A percentile compares a stretch with the other conserved stretches of the same genome.
Conservation (phyloP, 2,888 invertebrate species). For the Dromius quadrimaculatus region DNA sequence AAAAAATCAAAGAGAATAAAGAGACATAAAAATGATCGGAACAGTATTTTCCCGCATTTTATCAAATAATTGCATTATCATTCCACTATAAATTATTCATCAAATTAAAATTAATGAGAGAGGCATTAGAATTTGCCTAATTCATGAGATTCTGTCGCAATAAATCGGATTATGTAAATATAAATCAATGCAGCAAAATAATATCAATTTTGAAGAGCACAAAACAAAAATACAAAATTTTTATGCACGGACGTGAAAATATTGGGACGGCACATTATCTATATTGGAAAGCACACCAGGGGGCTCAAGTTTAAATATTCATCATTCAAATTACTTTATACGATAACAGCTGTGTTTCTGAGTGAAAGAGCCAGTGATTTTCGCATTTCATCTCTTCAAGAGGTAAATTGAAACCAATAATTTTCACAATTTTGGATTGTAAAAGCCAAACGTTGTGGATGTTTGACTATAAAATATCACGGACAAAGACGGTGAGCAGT, state of each 20-base stretch:
- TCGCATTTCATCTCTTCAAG: no score
- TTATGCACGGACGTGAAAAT: background rate
- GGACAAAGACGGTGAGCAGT: no score
- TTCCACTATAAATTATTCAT: no score
- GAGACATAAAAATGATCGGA: no score
- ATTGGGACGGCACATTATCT: background rate
- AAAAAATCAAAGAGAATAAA: no score
- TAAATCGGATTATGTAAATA: background rate
- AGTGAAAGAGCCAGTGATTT: background rate
- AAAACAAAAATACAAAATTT: background rate
- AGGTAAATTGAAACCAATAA: no score
- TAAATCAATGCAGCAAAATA: background rate
- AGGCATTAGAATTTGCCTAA: background rate
- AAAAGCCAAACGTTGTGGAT: no score
- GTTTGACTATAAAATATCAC: no score
- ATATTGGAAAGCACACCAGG: slow-evolving; percentile 1
- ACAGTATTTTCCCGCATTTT: no score
- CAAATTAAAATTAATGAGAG: no score
- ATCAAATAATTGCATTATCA: no score
- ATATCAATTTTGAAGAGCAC: background rate
- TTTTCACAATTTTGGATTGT: no score
- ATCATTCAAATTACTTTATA: background rate
- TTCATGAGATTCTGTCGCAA: background rate
- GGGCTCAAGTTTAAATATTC: background rate
- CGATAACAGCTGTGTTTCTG: background rate